Evolutionary conservation across 2,888 invertebrate species (phyloP), one percentile per base, ranked within the genome.

Genomic region (Melieria omissa): DNA sequence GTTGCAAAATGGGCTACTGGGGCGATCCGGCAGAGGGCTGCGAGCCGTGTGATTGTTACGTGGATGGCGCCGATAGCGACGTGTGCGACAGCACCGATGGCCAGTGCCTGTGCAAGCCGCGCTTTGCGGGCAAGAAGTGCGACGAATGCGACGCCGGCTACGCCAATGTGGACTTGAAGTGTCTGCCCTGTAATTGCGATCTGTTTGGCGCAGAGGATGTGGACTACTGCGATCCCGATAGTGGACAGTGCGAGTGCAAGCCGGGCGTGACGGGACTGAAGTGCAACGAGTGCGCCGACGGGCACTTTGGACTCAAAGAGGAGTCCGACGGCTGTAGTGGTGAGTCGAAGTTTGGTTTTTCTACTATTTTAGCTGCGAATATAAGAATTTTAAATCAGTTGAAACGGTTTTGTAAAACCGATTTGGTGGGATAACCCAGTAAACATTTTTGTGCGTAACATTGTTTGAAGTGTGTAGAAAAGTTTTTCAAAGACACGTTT

Each of bases 201-300:
- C 77, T 86, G 0, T 84, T 89, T 72, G 96, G 95, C 41, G 91
- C 97, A 0, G 83, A 87, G 49, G 89, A 89, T 70, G 68, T 81
- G 5, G 79, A 83, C 52, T 86, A 87, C n/a, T 98, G 98, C 88
- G 92, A 95, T 85, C 87, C 91, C 0, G 86, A 88, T 60, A 90
- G 90, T n/a, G 97, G 97, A 8, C 90, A 91, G 74, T 97, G 97
- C 88, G 88, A 89, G 54, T 97, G 95, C 87, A 91, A 91, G 57
- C 85, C 89, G 0, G 95, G 95, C 74, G 94, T 95, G 2, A 91
- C 92, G 76, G 95, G 96, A 66, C 90, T 92, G 72, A 91, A 90
- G 79, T 96, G 96, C 83, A 92, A 92, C 81, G 88, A 87, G 66
- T 95, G 95, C 81, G 89, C 91, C 70, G 89, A 91, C 69, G 90